Percentiles rank a stretch among this genome's conserved stretches.
Evolutionary conservation across 2,888 invertebrate genomes (phyloP).

Genomic region (Aplocera efformata): DNA sequence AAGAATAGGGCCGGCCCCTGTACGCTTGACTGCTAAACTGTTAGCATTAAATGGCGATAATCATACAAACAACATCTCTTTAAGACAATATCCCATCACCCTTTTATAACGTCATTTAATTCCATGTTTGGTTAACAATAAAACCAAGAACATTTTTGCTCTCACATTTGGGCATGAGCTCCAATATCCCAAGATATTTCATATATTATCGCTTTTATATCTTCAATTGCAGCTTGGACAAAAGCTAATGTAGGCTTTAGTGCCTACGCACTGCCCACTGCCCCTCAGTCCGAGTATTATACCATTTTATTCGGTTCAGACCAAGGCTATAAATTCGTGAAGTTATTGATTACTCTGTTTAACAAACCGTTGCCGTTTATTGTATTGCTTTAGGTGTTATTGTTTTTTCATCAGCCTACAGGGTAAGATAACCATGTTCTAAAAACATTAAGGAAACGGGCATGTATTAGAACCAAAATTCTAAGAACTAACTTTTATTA

Average conservation of each 20-base stretch:
- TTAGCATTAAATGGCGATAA: too few species aligned
- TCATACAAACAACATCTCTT: too few species aligned
- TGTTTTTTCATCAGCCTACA: too few species aligned
- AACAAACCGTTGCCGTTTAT: constrained; percentile 31
- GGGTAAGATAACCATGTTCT: too few species aligned
- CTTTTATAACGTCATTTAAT: too few species aligned
- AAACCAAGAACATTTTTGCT: neutral
- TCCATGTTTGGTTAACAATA: too few species aligned
- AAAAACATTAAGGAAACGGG: too few species aligned
- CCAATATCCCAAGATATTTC: constrained; percentile 3
- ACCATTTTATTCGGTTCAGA: constrained; percentile 36
- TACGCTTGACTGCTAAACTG: too few species aligned
- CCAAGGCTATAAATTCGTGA: constrained; percentile 39
- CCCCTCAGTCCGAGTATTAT: constrained; percentile 34
- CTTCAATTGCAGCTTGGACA: constrained; percentile 30
- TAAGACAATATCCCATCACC: too few species aligned
- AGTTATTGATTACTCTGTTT: constrained; percentile 42
- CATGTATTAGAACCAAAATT: too few species aligned
- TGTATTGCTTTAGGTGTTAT: neutral
- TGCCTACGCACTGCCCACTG: constrained; percentile 30
- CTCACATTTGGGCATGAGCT: neutral
- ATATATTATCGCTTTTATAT: constrained; percentile 17
- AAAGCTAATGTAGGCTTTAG: constrained; percentile 35
- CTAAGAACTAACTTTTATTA: too few species aligned
- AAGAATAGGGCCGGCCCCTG: too few species aligned